These are phyloP conservation scores for Tortrix viridana DNA, from an alignment of 2,888 invertebrate species.

Conservation along the genomic window DNA sequence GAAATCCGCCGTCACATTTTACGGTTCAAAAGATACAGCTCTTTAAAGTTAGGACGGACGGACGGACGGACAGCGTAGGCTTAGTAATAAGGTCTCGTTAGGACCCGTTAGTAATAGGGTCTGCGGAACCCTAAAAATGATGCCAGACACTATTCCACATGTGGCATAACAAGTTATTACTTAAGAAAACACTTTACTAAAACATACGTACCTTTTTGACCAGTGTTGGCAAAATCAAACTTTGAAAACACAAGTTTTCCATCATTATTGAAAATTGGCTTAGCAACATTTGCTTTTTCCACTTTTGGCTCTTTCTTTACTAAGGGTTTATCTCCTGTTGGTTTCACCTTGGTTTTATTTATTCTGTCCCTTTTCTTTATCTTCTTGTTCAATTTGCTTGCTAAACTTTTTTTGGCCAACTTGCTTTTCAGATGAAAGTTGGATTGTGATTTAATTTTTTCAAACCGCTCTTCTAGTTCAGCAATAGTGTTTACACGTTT, in stretches of 20 bases:
- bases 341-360: constrained; percentile 62
- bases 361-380: constrained; percentile 84
- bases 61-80: no score
- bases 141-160: no score
- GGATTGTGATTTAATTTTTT: constrained; percentile 85
- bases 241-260: constrained; percentile 96
- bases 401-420: constrained; percentile 86
- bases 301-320: constrained; percentile 53
- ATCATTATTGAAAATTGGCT: constrained; percentile 92
- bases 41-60: no score
- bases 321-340: constrained; percentile 47
- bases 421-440: constrained; percentile 87
- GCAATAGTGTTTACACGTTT: constrained; percentile 85
- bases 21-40: no score
- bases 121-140: no score
- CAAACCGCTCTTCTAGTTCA: constrained; percentile 86
- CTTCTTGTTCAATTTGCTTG: constrained; percentile 87
- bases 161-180: no score
- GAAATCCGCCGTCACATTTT: no score
- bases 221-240: constrained; percentile 93
- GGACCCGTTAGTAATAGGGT: no score
- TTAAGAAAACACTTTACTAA: background rate
- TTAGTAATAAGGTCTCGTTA: no score
- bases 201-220: constrained; percentile 80
- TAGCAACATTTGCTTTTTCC: constrained; percentile 76